phyloP scores from a whole-genome alignment of 2,888 invertebrate genomes.

The Siphlonurus alternatus region DNA sequence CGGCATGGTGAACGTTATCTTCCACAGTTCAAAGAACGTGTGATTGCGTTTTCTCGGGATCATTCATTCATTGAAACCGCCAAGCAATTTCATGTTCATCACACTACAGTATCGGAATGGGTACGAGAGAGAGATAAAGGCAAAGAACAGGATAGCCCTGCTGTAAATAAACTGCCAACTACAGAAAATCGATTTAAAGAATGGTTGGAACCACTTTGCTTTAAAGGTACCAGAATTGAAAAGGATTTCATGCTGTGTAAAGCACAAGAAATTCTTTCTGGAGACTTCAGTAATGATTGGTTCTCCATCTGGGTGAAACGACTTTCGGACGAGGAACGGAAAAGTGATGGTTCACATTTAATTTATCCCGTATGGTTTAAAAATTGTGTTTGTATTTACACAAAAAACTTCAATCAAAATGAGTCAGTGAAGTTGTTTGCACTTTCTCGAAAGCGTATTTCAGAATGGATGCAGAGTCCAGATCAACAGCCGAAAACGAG shows the following conservation, averaged over 20 bases:
- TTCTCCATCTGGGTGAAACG: neutral
- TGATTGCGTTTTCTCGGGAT: neutral
- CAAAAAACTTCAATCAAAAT: neutral
- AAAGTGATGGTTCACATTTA: neutral
- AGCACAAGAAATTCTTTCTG: neutral
- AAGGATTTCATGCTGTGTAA: neutral
- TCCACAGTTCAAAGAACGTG: constrained; percentile 6
- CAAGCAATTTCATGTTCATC: constrained; percentile 5
- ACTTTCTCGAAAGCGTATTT: neutral
- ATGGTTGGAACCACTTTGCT: neutral
- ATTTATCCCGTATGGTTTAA: neutral
- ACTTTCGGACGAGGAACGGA: neutral
- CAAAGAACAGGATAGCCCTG: neutral
- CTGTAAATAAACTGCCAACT: neutral
- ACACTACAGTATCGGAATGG: constrained; percentile 9
- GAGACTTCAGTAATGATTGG: neutral
- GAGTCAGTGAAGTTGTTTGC: neutral
- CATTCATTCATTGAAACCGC: constrained; percentile 6
- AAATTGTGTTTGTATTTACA: neutral
- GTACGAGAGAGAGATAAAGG: neutral
- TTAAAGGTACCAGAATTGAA: neutral
- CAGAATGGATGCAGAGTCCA: neutral
- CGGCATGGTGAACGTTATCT: constrained; percentile 3
- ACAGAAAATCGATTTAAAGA: neutral
- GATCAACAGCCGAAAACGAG: neutral